These are phyloP conservation scores for Pavo muticus DNA, from an alignment of 2,113 vertebrate species.

Conservation along the genomic window DNA sequence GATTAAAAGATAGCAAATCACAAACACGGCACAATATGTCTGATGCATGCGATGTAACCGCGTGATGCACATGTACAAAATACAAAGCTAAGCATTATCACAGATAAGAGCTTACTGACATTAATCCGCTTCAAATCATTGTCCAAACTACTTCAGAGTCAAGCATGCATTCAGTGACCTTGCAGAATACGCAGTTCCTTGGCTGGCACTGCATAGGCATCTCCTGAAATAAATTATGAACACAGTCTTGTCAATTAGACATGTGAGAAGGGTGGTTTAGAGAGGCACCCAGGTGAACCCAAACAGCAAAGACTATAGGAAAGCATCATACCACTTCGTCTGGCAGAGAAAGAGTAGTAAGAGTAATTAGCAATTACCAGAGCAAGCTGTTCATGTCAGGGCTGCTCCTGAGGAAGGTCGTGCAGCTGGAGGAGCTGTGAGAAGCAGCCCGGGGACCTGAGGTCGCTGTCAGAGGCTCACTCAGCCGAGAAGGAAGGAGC, in stretches of 20 bases:
- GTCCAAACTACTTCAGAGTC: slow-evolving; percentile 68
- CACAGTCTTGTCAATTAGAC: slow-evolving; percentile 49
- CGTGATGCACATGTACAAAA: background rate
- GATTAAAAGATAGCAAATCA: background rate
- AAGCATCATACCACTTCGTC: slow-evolving; percentile 34
- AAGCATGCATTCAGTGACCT: slow-evolving; percentile 66
- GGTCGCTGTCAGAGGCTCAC: fast-evolving
- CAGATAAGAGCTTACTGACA: slow-evolving; percentile 67
- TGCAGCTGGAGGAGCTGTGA: background rate
- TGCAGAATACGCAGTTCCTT: slow-evolving; percentile 62
- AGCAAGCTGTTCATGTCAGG: background rate
- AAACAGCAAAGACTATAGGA: background rate
- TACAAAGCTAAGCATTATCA: slow-evolving; percentile 49
- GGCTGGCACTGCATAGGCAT: slow-evolving; percentile 61
- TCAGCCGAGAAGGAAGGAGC: background rate
- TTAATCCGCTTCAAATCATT: slow-evolving; percentile 49
- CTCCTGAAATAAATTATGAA: slow-evolving; percentile 42
- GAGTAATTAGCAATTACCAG: background rate
- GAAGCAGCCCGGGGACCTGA: background rate
- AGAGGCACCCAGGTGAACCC: slow-evolving; percentile 7
- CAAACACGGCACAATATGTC: background rate
- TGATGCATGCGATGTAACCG: background rate
- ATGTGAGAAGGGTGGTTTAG: background rate
- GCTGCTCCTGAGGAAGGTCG: background rate
- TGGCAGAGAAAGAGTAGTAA: background rate